phyloP scores from a whole-genome alignment of 2,888 invertebrate species.

The Philaethria dido region DNA sequence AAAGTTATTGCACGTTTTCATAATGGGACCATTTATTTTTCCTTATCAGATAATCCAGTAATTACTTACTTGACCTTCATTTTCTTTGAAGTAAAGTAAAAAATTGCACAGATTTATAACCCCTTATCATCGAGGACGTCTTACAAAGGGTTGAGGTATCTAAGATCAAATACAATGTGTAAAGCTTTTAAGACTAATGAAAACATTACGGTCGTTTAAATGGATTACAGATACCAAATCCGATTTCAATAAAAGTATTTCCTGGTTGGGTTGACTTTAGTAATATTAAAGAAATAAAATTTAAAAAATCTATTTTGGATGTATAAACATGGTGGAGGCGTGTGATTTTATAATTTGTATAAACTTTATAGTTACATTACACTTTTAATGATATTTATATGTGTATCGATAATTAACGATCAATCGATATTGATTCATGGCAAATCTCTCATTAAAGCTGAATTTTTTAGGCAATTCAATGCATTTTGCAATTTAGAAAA shows the following conservation, averaged over 20 bases:
- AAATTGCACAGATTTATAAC: conserved; percentile 34
- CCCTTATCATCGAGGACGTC: conserved; percentile 31
- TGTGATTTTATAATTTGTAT: too few species aligned
- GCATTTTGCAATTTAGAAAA: too few species aligned
- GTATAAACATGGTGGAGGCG: too few species aligned
- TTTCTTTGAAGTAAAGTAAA: conserved; percentile 33
- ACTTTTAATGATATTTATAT: too few species aligned
- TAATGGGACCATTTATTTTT: conserved; percentile 31
- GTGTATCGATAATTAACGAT: too few species aligned
- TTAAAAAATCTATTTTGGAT: not conserved
- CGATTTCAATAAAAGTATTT: not conserved
- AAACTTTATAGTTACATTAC: too few species aligned
- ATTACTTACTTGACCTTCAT: conserved; percentile 34
- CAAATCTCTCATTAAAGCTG: too few species aligned
- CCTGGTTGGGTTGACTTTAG: not conserved
- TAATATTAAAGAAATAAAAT: not conserved
- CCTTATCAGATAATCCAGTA: conserved; percentile 34
- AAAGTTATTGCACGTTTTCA: conserved; percentile 15
- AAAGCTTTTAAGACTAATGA: conserved; percentile 24
- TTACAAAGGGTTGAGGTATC: conserved; percentile 18
- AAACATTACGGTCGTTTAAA: conserved; percentile 11
- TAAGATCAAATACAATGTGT: conserved; percentile 21
- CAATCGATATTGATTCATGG: too few species aligned
- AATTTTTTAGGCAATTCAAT: too few species aligned
- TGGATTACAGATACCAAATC: not conserved